Evolutionary conservation across 2,113 vertebrate species (phyloP), one percentile per base, ranked within the genome.

Genomic region (Carettochelys insculpta): DNA sequence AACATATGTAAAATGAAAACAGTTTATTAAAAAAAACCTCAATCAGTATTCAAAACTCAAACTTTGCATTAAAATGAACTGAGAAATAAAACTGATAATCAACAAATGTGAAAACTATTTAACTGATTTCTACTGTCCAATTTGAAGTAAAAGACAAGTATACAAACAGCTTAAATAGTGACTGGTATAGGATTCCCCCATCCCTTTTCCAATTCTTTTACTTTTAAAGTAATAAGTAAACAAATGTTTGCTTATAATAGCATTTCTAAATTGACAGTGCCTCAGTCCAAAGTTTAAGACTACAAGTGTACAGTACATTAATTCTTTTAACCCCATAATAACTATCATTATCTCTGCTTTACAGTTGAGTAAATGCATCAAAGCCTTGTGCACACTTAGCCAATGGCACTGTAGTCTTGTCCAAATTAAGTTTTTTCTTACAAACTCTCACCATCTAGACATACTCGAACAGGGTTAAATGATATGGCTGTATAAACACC

Each of bases 21-120:
- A 68, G 61, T 75, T 22, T 48, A 9, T 25, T 41, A 2, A 34
- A 45, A 48, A 75, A 53, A 82, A 3, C 3, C 48, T 41, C 89
- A 29, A 1, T 1, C 22, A 5, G 77, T 22, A 2, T 56, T 38
- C 8, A 54, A 27, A 65, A 47, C 25, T 34, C 54, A 12, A 45
- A 5, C 38, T 43, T 3, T 0, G 78, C 85, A 5, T 56, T n/a
- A 82, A 38, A 17, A 43, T 71, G 11, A 24, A 2, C 12, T 14
- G 38, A 2, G 34, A 11, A 34, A 76, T 45, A 27, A 24, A 20
- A 17, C 11, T 13, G 47, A 75, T 88, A 92, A 90, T 48, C 92
- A 3, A 53, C 54, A 1, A 31, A 5, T 31, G 2, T 11, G 19
- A n/a, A 52, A 83, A 6, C n/a, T 31, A 34, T n/a, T 38, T 38